phyloP scores from a whole-genome alignment of 2,113 vertebrate species.

The Boleophthalmus pectinirostris region DNA sequence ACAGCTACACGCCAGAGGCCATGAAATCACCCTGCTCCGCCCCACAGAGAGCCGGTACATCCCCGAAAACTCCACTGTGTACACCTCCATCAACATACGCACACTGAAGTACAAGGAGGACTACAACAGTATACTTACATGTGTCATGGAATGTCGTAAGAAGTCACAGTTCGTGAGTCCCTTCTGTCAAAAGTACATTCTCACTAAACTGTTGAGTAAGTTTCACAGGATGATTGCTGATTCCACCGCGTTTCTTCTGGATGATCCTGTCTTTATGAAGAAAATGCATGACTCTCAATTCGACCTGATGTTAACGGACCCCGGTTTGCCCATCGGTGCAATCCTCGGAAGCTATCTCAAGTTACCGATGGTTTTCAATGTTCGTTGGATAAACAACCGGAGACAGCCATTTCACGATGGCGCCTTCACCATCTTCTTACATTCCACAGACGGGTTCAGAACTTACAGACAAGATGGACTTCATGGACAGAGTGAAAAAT shows the following conservation, averaged over 20 bases:
- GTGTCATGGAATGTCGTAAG: constrained; percentile 46
- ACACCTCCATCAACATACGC: constrained; percentile 26
- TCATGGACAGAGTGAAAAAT: too few relatives aligned
- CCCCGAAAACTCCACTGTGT: constrained; percentile 54
- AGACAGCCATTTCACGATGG: constrained; percentile 66
- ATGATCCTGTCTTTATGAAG: constrained; percentile 58
- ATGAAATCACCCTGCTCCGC: constrained; percentile 75
- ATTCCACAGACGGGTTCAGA: constrained; percentile 68
- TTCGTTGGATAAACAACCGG: constrained; percentile 74
- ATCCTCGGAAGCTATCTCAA: constrained; percentile 73
- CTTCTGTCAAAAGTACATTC: constrained; percentile 42
- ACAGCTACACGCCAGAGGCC: constrained; percentile 75
- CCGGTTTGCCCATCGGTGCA: constrained; percentile 59
- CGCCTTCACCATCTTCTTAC: constrained; percentile 73
- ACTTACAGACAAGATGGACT: constrained; percentile 72
- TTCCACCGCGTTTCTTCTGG: constrained; percentile 45
- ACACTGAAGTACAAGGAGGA: constrained; percentile 42
- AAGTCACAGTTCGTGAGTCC: constrained; percentile 27
- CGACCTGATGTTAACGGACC: constrained; percentile 77
- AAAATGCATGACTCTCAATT: constrained; percentile 58
- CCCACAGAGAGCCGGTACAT: constrained; percentile 71
- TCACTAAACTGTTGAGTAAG: accelerated
- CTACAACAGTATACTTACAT: constrained; percentile 35
- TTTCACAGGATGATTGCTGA: constrained; percentile 38
- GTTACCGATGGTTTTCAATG: constrained; percentile 76